These are phyloP conservation scores for Emesis castigata DNA, from an alignment of 2,888 invertebrate genomes.

Conservation along the genomic window DNA sequence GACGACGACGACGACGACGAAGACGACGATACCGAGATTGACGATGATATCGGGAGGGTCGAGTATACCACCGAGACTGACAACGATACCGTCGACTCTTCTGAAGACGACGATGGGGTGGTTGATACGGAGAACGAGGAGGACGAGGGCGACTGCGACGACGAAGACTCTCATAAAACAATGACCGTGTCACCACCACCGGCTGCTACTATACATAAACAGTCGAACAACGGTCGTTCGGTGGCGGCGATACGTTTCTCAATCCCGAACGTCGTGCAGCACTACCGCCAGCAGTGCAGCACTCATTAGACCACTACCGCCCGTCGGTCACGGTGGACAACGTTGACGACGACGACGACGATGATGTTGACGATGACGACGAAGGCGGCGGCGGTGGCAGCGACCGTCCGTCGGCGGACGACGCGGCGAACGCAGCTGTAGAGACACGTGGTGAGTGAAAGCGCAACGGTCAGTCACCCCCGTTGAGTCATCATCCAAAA, in stretches of 20 bases:
- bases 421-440: background rate
- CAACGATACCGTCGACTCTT: background rate
- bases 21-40: background rate
- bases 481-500: too few species aligned
- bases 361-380: background rate
- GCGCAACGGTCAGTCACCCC: too few species aligned
- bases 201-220: too few species aligned
- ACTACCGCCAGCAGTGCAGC: too few species aligned
- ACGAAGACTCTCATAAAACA: background rate
- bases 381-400: background rate
- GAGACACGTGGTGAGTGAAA: too few species aligned
- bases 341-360: background rate
- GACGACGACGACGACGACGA: background rate
- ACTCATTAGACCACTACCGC: too few species aligned
- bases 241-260: background rate
- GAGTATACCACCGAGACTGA: background rate
- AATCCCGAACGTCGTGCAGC: background rate
- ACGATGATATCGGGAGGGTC: background rate
- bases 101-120: too few species aligned
- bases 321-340: too few species aligned
- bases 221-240: background rate
- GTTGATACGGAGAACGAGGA: too few species aligned
- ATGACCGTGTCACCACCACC: background rate
- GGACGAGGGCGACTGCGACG: background rate
- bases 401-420: too few species aligned